Evolutionary conservation across 2,113 vertebrate genomes (phyloP).

Genomic region (Burhinus bistriatus): DNA sequence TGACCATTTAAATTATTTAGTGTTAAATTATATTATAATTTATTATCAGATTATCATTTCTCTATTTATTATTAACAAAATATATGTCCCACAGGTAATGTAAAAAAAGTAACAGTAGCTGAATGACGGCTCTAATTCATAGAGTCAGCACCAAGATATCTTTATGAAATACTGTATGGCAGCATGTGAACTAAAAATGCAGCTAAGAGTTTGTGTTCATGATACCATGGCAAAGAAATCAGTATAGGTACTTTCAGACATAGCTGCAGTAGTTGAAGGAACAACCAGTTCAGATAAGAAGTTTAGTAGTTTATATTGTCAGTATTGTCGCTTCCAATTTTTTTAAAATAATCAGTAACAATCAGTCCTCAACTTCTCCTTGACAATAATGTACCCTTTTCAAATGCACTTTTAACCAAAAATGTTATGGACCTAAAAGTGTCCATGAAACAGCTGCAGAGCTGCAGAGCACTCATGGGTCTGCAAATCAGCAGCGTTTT

Average conservation of each 20-base stretch:
- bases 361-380: neutral
- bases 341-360: neutral
- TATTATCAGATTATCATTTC: neutral
- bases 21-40: neutral
- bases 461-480: neutral
- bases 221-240: neutral
- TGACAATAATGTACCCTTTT: neutral
- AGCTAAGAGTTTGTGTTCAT: neutral
- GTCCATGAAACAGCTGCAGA: neutral
- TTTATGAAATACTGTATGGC: neutral
- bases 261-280: neutral
- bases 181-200: neutral
- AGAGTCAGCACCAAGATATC: neutral
- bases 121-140: neutral
- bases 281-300: neutral
- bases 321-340: neutral
- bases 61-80: neutral
- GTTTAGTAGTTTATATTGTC: neutral
- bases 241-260: neutral
- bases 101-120: neutral
- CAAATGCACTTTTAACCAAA: neutral
- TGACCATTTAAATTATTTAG: neutral
- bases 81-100: neutral
- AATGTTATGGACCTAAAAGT: neutral
- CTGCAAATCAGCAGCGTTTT: neutral